Conservation (phyloP, 2,113 vertebrate genomes). For the Pycnonotus jocosus region DNA sequence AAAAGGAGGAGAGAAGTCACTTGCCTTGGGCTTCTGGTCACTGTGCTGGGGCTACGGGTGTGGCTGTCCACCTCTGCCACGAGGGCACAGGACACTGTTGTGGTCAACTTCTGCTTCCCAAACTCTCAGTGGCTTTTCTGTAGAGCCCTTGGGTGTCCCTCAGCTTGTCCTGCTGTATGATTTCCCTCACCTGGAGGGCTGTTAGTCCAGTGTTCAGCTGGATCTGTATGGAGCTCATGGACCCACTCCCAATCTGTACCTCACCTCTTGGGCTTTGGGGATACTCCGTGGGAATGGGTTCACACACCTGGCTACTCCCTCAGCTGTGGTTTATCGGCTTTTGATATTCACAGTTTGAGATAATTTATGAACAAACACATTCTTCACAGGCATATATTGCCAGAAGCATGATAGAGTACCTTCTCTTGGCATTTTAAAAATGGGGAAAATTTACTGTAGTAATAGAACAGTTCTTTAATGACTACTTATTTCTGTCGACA, state of each 20-base stretch:
- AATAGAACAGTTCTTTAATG: conserved; percentile 60
- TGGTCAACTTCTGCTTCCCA: not conserved
- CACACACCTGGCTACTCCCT: not conserved
- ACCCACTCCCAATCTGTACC: not conserved
- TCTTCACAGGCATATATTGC: not conserved
- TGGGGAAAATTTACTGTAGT: not conserved
- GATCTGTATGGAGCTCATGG: not conserved
- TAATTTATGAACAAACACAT: not conserved
- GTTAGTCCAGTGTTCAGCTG: not conserved
- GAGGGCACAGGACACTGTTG: no score
- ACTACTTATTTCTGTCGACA: conserved; percentile 78
- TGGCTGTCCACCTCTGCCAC: not conserved
- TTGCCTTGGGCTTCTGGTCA: not conserved
- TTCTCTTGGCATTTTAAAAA: not conserved
- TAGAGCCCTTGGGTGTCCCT: not conserved
- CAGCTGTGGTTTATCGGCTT: not conserved
- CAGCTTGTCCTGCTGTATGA: not conserved
- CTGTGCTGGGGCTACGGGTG: not conserved
- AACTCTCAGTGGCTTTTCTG: not conserved
- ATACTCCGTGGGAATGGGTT: not conserved
- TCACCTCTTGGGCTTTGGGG: not conserved
- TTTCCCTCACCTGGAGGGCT: not conserved
- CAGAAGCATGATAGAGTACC: not conserved
- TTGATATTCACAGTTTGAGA: not conserved
- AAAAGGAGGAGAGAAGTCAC: not conserved